Percentiles rank a stretch among this genome's conserved stretches.
Conservation (phyloP, 2,113 vertebrate genomes). For the Campylorhamphus procurvoides region DNA sequence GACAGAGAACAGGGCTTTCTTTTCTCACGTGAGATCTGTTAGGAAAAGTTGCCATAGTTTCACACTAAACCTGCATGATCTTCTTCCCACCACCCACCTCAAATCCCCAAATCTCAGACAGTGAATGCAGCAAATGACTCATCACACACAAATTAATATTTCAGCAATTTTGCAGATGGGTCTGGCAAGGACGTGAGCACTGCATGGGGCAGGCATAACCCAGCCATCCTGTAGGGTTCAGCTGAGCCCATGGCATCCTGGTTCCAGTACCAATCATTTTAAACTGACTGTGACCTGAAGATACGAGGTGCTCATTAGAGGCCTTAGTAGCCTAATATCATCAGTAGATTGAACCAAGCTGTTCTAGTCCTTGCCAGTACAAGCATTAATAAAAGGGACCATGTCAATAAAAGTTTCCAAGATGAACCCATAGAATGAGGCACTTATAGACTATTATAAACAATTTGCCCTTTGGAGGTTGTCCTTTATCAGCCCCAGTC, state of each 20-base stretch:
- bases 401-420: conserved; percentile 70
- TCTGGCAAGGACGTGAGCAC: not conserved
- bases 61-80: conserved; percentile 34
- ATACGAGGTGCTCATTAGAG: conserved; percentile 68
- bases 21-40: not conserved
- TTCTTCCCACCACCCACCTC: not conserved
- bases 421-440: conserved; percentile 69
- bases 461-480: conserved; percentile 73
- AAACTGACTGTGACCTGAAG: conserved; percentile 65
- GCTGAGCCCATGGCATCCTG: not conserved
- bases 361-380: conserved; percentile 53
- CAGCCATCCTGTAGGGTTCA: not conserved
- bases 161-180: not conserved
- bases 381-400: conserved; percentile 68
- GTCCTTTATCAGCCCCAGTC: conserved; percentile 76
- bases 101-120: not conserved
- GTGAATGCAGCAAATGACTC: not conserved
- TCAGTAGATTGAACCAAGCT: conserved; percentile 66
- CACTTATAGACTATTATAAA: conserved; percentile 79
- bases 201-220: not conserved
- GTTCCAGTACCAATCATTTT: conserved; percentile 35
- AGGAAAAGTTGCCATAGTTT: conserved; percentile 11
- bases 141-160: not conserved
- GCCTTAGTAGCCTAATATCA: conserved; percentile 61
- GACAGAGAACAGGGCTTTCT: not conserved